A percentile compares a stretch with the other conserved stretches of the same genome.
phyloP scores from a whole-genome alignment of 2,888 invertebrate genomes.

The Neoscelio sp. region DNA sequence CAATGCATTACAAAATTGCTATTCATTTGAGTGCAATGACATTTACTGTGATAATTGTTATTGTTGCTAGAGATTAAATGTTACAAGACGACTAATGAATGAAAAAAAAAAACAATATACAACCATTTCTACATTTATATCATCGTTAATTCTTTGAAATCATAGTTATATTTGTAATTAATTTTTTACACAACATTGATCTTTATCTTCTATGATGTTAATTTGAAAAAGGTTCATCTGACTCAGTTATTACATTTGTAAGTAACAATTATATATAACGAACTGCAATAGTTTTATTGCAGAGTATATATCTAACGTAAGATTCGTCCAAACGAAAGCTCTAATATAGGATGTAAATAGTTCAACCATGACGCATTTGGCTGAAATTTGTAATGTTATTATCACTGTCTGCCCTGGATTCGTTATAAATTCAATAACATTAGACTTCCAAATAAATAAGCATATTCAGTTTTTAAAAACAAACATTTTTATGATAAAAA shows the following conservation, averaged over 20 bases:
- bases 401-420: neutral
- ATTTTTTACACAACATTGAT: slow-evolving; percentile 19
- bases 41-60: slow-evolving; percentile 64
- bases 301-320: slow-evolving; percentile 32
- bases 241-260: slow-evolving; percentile 45
- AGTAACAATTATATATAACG: slow-evolving; percentile 56
- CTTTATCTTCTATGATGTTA: slow-evolving; percentile 31
- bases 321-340: slow-evolving; percentile 62
- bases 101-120: slow-evolving; percentile 30
- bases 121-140: slow-evolving; percentile 41
- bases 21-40: slow-evolving; percentile 60
- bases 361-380: slow-evolving; percentile 25
- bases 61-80: slow-evolving; percentile 59
- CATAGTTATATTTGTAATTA: slow-evolving; percentile 34
- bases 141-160: slow-evolving; percentile 36
- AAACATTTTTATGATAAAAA: slow-evolving; percentile 32
- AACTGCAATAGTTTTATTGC: slow-evolving; percentile 41
- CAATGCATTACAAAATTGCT: slow-evolving; percentile 30
- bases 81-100: slow-evolving; percentile 36
- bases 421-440: slow-evolving; percentile 28
- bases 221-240: slow-evolving; percentile 23
- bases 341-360: slow-evolving; percentile 59
- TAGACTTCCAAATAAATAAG: slow-evolving; percentile 20
- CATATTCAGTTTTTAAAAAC: too few species aligned
- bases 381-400: slow-evolving; percentile 40